Percentiles rank a stretch among this genome's conserved stretches.
Conservation (phyloP, 2,888 invertebrate genomes). For the Apodemia zela region DNA sequence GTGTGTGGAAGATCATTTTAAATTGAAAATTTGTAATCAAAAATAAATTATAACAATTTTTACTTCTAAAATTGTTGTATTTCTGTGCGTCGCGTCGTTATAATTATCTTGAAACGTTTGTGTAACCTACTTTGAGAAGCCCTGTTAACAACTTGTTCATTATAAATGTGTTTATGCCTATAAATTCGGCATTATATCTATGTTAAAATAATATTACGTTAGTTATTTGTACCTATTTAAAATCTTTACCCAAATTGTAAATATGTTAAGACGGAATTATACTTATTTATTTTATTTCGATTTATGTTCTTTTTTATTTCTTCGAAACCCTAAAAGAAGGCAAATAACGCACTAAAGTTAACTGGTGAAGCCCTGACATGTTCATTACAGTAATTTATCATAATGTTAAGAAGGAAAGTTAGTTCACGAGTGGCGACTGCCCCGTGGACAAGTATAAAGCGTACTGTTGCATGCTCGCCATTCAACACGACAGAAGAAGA, state of each 20-base stretch:
- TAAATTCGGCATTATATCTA: not conserved
- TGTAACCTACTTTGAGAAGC: not conserved
- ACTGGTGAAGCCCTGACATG: conserved; percentile 33
- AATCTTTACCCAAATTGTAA: conserved; percentile 64
- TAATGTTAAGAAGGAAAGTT: conserved; percentile 35
- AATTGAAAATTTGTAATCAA: not conserved
- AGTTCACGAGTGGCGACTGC: conserved; percentile 37
- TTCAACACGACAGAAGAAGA: conserved; percentile 88
- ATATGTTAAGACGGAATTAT: conserved; percentile 73
- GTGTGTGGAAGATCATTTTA: too few species aligned
- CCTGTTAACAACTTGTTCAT: not conserved
- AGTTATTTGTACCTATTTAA: conserved; percentile 11
- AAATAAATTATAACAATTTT: not conserved
- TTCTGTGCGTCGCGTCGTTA: not conserved
- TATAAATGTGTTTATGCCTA: not conserved
- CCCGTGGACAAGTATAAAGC: conserved; percentile 56
- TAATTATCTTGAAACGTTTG: not conserved
- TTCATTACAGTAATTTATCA: conserved; percentile 30
- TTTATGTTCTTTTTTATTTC: conserved; percentile 52
- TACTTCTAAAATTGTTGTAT: not conserved
- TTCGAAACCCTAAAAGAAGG: conserved; percentile 41
- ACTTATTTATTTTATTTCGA: conserved; percentile 75
- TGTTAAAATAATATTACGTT: conserved; percentile 18
- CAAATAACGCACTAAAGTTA: conserved; percentile 69
- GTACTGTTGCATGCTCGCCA: conserved; percentile 69